Evolutionary conservation across 2,888 invertebrate species (phyloP), one percentile per base, ranked within the genome.

Genomic region (Trichogramma dendrolimi): DNA sequence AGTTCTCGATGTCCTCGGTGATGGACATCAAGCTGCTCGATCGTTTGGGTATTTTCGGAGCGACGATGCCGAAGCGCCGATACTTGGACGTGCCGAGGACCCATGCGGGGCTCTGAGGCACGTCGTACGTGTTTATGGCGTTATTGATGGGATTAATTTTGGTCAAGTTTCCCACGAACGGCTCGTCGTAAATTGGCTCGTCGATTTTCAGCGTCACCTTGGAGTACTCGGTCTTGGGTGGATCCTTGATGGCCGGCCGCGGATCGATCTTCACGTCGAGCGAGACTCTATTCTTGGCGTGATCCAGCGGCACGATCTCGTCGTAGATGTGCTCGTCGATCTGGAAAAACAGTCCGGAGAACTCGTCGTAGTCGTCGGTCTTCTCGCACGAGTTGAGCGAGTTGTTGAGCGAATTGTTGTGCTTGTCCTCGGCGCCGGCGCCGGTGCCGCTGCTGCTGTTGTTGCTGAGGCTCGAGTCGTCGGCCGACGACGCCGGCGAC

Each of bases 21-120:
- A 78, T 77, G 1, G 74, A 74, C 58, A 71, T 69, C 8, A 77
- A 65, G 48, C 72, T 75, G 41, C 70, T 72, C 4, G 70, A 64
- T 42, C 71, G 67, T 8, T 67, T 67, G 0, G 72, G 71, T 11
- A 72, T 64, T 52, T 70, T 73, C 0, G 70, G 70, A 43, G 69
- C 62, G 40, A 71, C 69, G 27, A 64, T 63, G 8, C 54, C 43
- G n/a, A 66, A 64, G 4, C 67, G 60, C 6, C 56, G 55, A 40
- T 65, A 64, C 39, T 67, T 66, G 5, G 63, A 55, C 42, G 55
- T 61, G 48, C 51, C 61, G 5, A 62, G 52, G 27, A 41, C 44
- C 50, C 58, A 65, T 10, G 52, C 50, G 42, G 6, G 55, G 43
- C 10, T 51, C 55, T 61, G 58, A 46, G 56, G 57, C 48, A 51